Base-by-base conservation (phyloP, 2,888 invertebrate genomes). In the Epiblema foenella region DNA sequence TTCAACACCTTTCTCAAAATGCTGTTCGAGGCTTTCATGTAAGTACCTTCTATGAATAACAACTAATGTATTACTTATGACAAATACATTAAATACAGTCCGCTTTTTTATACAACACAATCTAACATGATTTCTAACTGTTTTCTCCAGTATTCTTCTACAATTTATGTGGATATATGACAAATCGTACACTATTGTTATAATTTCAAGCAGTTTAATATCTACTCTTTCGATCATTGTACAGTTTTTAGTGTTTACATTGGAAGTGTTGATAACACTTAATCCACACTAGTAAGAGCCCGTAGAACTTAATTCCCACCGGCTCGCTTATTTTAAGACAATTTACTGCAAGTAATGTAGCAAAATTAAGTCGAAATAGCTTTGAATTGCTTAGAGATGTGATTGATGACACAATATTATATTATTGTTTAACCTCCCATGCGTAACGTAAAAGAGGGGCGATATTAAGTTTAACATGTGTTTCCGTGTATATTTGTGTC, bases 21-120 rank as follows among this genome's bases (percentile, higher is more conserved):
- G 68, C 54, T 68, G n/a, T 63, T 68, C 20, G 68, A 68, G 18
- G 68, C 49, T 37, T 68, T 68, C 11, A 68, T 68, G 68, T 68
- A 62, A 68, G 68, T 68, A 2, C 24, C 42, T 42, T n/a, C 33
- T 18, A n/a, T 49, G 12, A n/a, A 15, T 56, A 37, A 10, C 10
- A 5, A 20, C 42, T 18, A 29, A n/a, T 20, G 42, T 10, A 33
- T 4, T n/a, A 18, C 18, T 12, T 37, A 39, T 18, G 42, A 49
- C 33, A 12, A 54, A 63, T 33, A 59, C 20, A 33, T 37, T 46
- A 12, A 54, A 63, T 33, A 59, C 20, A 33, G 52, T 56, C 54
- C 46, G 62, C 56, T 49, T 68, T 56, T 54, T 7, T 33, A n/a
- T 11, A 29, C 29, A 57, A n/a, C 20, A 46, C 9, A 24, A 29